phyloP scores from a whole-genome alignment of 1,140 invertebrate genomes.

The Popillia japonica region DNA sequence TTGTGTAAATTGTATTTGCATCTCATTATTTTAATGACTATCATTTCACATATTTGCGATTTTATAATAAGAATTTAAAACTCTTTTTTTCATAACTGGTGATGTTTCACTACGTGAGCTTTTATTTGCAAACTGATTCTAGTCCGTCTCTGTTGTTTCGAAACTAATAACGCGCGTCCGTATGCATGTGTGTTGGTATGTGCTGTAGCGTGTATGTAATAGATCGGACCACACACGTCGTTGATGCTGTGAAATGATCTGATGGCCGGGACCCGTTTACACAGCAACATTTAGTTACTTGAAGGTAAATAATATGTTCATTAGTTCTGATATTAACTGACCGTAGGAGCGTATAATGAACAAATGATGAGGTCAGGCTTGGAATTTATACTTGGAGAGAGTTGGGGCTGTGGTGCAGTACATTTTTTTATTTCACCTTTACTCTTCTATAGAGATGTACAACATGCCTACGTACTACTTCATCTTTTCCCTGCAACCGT shows the following conservation, averaged over 20 bases:
- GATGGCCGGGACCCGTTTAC: conserved; percentile 47
- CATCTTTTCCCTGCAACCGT: neutral
- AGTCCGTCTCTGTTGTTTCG: neutral
- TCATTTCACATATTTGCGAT: too few relatives aligned
- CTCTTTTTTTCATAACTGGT: too few relatives aligned
- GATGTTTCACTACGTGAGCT: too few relatives aligned
- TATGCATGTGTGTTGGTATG: conserved; percentile 38
- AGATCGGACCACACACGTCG: conserved; percentile 52
- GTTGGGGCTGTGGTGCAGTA: neutral
- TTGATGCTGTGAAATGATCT: conserved; percentile 52
- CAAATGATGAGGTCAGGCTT: conserved; percentile 36
- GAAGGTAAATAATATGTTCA: conserved; percentile 39
- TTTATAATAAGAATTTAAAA: too few relatives aligned
- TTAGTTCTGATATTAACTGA: conserved; percentile 40
- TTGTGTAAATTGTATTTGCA: too few relatives aligned
- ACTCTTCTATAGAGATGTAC: neutral
- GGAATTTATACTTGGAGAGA: conserved; percentile 7
- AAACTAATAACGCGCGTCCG: conserved; percentile 29
- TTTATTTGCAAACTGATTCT: neutral
- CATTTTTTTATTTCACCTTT: conserved; percentile 1
- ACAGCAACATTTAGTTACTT: conserved; percentile 43
- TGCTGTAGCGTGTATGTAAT: conserved; percentile 47
- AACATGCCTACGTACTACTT: neutral
- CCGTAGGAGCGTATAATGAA: conserved; percentile 37
- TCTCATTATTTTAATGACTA: too few relatives aligned